Evolutionary conservation across 1,140 invertebrate species (phyloP), one percentile per base, ranked within the genome.

Genomic region (Charaxes varanes): DNA sequence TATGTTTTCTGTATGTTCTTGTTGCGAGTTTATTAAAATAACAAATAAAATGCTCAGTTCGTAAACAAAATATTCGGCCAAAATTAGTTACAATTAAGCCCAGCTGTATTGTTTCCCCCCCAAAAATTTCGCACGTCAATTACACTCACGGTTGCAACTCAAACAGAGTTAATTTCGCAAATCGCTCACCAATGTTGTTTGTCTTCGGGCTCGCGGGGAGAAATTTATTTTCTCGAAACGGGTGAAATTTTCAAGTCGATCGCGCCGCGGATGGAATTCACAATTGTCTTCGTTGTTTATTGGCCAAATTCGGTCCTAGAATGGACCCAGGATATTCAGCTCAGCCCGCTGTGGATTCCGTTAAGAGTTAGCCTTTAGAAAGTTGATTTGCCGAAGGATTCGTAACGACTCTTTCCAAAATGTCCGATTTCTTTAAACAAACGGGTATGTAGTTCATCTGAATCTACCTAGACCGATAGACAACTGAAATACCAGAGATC

Each of bases 91-190:
- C n/a, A n/a, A n/a, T n/a, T n/a, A n/a, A 96, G 95, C 79, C 94
- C 94, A 0, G 87, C 86, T 3, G 84, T 59, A 8, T 95, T 93
- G 93, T 76, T 95, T 5, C 56, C 58, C 2, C 16, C 17, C 12
- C n/a, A 7, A 26, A 19, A 28, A 38, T 3, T n/a, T 17, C 24
- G 5, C 7, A 26, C 28, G 35, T 32, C 38, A 41, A 41, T 41
- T 41, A 32, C 28, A 33, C 38, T 33, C 38, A 22, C 28, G 30
- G 38, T 32, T 27, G 38, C 1, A 24, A 12, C 15, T 21, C 40
- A 37, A 38, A 30, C 38, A 23, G 13, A 23, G 22, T 34, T 49
- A 46, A 50, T 48, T 32, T 32, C 30, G 30, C 47, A 28, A 43
- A 53, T 45, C 42, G 35, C 35, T 46, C 33, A 38, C 46, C 37